phyloP scores from a whole-genome alignment of 2,113 vertebrate genomes.

The Laticauda colubrina region DNA sequence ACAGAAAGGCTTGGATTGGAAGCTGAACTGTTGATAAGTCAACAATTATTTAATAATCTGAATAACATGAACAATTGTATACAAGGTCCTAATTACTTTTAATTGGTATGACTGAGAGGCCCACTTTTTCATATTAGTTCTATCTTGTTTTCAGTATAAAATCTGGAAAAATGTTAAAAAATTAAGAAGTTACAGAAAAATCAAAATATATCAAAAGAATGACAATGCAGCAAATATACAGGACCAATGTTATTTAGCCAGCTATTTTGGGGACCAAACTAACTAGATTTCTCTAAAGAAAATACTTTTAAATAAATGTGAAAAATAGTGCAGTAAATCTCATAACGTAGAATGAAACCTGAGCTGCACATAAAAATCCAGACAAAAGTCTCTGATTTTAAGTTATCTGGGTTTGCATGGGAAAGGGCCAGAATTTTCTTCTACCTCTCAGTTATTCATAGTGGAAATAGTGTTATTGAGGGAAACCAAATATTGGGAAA shows the following conservation, averaged over 20 bases:
- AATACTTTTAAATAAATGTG: not conserved
- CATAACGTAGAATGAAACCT: too few relatives aligned
- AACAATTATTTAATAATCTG: not conserved
- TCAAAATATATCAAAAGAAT: not conserved
- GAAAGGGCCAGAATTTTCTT: not conserved
- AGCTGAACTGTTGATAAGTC: slow-evolving; percentile 1
- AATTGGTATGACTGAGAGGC: not conserved
- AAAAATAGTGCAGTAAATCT: not conserved
- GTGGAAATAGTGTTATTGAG: not conserved
- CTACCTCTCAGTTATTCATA: not conserved
- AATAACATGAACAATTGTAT: not conserved
- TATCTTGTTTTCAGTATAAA: not conserved
- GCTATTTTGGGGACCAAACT: not conserved
- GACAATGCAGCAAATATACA: not conserved
- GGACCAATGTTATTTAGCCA: not conserved
- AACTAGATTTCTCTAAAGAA: not conserved
- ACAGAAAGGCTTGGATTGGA: slow-evolving; percentile 5
- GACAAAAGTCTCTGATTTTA: not conserved
- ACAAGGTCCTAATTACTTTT: not conserved
- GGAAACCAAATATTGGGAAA: not conserved
- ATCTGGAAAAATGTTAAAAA: not conserved
- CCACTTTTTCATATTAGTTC: not conserved
- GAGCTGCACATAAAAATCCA: not conserved
- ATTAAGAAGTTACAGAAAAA: not conserved
- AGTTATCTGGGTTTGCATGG: not conserved